phyloP scores from a whole-genome alignment of 2,797 vertebrate species.

The Melanitta fusca region DNA sequence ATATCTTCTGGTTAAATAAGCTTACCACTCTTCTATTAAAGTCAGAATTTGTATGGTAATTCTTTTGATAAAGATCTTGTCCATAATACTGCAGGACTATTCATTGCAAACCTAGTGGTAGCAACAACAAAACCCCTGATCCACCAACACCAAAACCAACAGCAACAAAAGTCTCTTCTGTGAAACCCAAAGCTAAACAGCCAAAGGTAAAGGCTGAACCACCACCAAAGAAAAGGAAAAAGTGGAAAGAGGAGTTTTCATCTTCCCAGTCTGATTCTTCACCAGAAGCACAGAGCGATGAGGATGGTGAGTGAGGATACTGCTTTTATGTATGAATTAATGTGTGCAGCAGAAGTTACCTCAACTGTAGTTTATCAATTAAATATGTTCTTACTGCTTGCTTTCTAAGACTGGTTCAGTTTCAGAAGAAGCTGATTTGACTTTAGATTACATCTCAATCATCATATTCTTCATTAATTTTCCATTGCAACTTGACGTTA shows the following conservation, averaged over 20 bases:
- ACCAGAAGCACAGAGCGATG: slow-evolving; percentile 88
- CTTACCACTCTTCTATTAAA: background rate
- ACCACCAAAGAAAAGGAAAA: slow-evolving; percentile 97
- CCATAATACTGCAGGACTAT: slow-evolving; percentile 68
- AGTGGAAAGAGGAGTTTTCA: slow-evolving; percentile 96
- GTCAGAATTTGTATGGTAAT: background rate
- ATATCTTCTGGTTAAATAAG: background rate
- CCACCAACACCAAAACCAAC: slow-evolving; percentile 79
- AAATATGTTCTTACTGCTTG: background rate
- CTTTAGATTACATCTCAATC: background rate
- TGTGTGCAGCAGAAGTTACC: background rate
- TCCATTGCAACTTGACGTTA: background rate
- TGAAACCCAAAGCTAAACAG: slow-evolving; percentile 90
- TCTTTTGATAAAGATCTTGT: background rate
- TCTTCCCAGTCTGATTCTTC: slow-evolving; percentile 89
- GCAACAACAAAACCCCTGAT: slow-evolving; percentile 82
- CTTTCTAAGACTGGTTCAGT: fast-evolving
- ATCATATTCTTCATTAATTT: background rate
- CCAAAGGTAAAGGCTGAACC: slow-evolving; percentile 91
- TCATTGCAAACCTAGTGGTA: slow-evolving; percentile 74
- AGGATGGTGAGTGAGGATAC: slow-evolving; percentile 83
- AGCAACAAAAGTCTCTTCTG: slow-evolving; percentile 82
- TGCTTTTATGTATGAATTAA: background rate
- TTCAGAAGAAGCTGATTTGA: background rate
- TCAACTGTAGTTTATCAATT: background rate